Evolutionary conservation across 2,113 vertebrate genomes (phyloP).

Genomic region (Anoura caudifer): DNA sequence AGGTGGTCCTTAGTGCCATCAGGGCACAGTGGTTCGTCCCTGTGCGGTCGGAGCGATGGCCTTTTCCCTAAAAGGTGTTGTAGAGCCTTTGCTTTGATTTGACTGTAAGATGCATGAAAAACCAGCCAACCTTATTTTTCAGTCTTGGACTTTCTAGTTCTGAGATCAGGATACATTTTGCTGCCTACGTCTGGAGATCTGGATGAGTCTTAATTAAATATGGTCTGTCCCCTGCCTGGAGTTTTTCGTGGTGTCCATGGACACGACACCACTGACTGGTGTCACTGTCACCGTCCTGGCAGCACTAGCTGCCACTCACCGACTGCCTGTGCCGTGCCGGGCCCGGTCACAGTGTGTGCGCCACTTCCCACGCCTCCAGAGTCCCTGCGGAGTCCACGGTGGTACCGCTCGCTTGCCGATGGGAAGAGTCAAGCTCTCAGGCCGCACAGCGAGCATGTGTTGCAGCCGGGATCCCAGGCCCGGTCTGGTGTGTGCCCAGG

Average conservation of each 20-base stretch:
- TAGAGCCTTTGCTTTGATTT: background rate
- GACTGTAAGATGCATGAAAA: background rate
- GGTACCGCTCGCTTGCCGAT: background rate
- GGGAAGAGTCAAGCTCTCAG: background rate
- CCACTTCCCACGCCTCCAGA: background rate
- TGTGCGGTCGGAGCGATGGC: fast-evolving
- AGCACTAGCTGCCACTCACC: background rate
- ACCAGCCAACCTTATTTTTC: background rate
- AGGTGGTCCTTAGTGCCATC: background rate
- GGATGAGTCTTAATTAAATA: background rate
- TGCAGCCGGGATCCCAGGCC: background rate
- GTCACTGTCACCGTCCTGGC: background rate
- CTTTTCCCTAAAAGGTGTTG: background rate
- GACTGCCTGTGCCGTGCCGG: fast-evolving
- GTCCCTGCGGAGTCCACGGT: background rate
- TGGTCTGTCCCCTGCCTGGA: background rate
- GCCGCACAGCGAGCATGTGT: background rate
- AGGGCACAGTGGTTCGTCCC: too few species aligned
- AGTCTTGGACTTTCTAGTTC: background rate
- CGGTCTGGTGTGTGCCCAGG: background rate
- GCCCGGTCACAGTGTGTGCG: fast-evolving
- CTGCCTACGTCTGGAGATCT: background rate
- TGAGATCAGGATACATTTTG: background rate
- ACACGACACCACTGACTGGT: background rate
- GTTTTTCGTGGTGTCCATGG: background rate